Evolutionary conservation across 1,140 invertebrate genomes (phyloP).

Genomic region (Drosophila obscura): DNA sequence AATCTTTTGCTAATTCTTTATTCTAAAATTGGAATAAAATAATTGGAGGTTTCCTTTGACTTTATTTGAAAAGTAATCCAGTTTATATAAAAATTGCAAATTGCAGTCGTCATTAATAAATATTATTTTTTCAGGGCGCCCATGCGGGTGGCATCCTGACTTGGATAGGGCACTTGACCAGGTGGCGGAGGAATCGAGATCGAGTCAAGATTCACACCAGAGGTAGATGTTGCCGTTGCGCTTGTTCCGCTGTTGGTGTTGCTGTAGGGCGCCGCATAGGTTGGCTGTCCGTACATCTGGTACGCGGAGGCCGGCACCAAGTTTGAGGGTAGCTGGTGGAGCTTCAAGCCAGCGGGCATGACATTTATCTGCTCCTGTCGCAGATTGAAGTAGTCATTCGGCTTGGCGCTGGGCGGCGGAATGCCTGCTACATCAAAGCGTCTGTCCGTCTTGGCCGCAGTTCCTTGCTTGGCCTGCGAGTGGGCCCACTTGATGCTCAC

Average conservation of each 20-base stretch:
- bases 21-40: too few species aligned
- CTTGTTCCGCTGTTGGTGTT: constrained; percentile 46
- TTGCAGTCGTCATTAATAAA: not conserved
- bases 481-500: constrained; percentile 99
- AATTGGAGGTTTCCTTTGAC: not conserved
- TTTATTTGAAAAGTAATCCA: not conserved
- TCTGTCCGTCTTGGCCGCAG: constrained; percentile 84
- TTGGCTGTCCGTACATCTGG: constrained; percentile 86
- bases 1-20: too few species aligned
- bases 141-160: constrained; percentile 96
- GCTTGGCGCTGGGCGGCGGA: constrained; percentile 86
- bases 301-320: constrained; percentile 85
- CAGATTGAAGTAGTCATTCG: constrained; percentile 93
- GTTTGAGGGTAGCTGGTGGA: constrained; percentile 85
- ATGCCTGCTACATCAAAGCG: constrained; percentile 92
- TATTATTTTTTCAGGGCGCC: constrained; percentile 86
- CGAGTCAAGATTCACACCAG: constrained; percentile 67
- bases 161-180: constrained; percentile 93
- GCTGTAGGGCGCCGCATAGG: constrained; percentile 84
- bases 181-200: constrained; percentile 85
- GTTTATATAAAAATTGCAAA: constrained; percentile 10
- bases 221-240: constrained; percentile 41
- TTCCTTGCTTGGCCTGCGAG: constrained; percentile 89
- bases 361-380: constrained; percentile 85
- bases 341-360: constrained; percentile 84